A percentile compares a stretch with the other conserved stretches of the same genome.
Conservation (phyloP, 2,797 vertebrate genomes). For the Trachurus trachurus region DNA sequence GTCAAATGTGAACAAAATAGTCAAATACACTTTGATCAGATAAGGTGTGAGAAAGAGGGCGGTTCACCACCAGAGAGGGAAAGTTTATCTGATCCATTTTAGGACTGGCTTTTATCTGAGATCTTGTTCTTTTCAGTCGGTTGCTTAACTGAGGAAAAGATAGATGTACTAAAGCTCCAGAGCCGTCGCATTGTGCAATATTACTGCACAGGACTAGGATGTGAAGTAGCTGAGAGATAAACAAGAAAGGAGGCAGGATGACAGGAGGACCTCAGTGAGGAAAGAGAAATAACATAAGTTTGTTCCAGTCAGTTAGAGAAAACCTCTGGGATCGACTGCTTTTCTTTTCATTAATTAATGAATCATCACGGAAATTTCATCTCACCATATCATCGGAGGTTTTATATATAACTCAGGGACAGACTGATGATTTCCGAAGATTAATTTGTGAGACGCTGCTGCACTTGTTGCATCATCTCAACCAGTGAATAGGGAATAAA, state of each 20-base stretch:
- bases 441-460: no score
- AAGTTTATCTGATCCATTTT: constrained; percentile 6
- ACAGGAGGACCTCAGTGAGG: neutral
- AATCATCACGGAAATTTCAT: neutral
- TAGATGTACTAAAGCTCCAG: neutral
- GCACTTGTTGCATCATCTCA: no score
- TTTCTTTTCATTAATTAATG: neutral
- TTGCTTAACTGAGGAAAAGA: neutral
- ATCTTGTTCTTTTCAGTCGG: neutral
- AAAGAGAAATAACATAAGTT: neutral
- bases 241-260: neutral
- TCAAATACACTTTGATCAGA: neutral
- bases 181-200: neutral
- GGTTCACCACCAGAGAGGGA: neutral
- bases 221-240: neutral
- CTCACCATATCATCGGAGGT: neutral
- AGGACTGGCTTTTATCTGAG: neutral
- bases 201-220: neutral
- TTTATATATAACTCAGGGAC: neutral
- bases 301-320: neutral
- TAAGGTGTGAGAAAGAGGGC: neutral
- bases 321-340: no score
- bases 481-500: no score
- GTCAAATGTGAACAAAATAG: constrained; percentile 14
- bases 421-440: neutral